A percentile compares a stretch with the other conserved stretches of the same genome.
Conservation (phyloP, 2,888 invertebrate genomes). For the Lobophora halterata region DNA sequence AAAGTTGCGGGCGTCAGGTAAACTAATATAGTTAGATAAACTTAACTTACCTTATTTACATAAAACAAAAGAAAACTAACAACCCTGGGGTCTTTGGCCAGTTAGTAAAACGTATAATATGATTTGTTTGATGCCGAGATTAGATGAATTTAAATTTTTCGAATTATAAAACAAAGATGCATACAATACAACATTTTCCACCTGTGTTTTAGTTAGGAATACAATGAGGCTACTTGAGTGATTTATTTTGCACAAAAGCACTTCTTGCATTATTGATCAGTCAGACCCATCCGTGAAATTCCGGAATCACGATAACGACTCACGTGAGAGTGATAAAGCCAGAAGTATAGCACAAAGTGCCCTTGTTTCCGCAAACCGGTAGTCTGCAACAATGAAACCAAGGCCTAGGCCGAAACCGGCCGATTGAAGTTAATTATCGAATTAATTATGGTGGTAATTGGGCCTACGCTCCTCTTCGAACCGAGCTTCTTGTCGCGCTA, state of each 20-base stretch:
- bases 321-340: slow-evolving; percentile 11
- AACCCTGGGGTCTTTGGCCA: too few relatives aligned
- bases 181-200: too few relatives aligned
- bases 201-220: too few relatives aligned
- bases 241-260: background rate
- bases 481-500: slow-evolving; percentile 10
- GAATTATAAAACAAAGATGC: too few relatives aligned
- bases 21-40: too few relatives aligned
- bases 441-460: slow-evolving; percentile 28
- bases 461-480: slow-evolving; percentile 25
- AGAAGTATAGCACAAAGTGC: slow-evolving; percentile 18
- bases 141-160: too few relatives aligned
- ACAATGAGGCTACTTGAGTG: background rate
- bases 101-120: too few relatives aligned
- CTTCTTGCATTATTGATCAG: background rate
- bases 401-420: slow-evolving; percentile 23
- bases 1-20: too few relatives aligned
- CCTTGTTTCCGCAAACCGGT: slow-evolving; percentile 25
- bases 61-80: too few relatives aligned
- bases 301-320: background rate
- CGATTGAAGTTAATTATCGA: slow-evolving; percentile 17
- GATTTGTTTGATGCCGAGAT: too few relatives aligned
- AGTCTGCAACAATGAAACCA: slow-evolving; percentile 25
- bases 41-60: too few relatives aligned
- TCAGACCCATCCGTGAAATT: slow-evolving; percentile 1